phyloP scores from a whole-genome alignment of 1,140 invertebrate genomes.

The Macrobrachium nipponense region DNA sequence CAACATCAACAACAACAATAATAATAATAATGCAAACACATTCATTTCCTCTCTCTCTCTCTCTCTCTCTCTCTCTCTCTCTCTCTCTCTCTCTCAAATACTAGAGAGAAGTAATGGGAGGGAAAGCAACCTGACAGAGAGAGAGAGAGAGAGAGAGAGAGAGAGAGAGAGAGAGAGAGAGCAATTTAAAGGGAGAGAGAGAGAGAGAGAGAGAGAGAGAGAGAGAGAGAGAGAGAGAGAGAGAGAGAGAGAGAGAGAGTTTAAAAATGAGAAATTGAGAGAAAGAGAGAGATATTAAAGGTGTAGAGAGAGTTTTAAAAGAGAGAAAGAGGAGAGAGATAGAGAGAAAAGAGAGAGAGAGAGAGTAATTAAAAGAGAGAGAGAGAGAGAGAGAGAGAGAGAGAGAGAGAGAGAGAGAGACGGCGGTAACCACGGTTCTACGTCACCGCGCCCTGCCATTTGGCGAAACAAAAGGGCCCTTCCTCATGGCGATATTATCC shows the following conservation, averaged over 20 bases:
- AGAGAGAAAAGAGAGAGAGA: constrained; percentile 28
- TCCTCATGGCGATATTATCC: too few relatives aligned
- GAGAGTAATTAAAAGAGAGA: constrained; percentile 12
- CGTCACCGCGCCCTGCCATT: too few relatives aligned
- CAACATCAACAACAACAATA: too few relatives aligned
- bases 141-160: too few relatives aligned
- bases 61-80: too few relatives aligned
- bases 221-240: background rate
- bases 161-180: constrained; percentile 36
- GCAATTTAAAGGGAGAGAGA: constrained; percentile 27
- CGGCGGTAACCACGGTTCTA: background rate
- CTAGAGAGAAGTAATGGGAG: too few relatives aligned
- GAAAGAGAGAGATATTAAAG: background rate
- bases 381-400: constrained; percentile 13
- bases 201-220: background rate
- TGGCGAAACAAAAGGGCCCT: too few relatives aligned
- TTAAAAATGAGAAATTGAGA: background rate
- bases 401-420: background rate
- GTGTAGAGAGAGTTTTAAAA: background rate
- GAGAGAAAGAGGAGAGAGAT: constrained; percentile 14
- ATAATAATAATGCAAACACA: too few relatives aligned
- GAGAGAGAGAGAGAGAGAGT: background rate
- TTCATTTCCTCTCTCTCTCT: too few relatives aligned
- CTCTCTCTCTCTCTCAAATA: too few relatives aligned
- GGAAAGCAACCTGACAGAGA: too few relatives aligned